A percentile compares a stretch with the other conserved stretches of the same genome.
Evolutionary conservation across 2,797 vertebrate species (phyloP).

Genomic region (Peromyscus nudipes): DNA sequence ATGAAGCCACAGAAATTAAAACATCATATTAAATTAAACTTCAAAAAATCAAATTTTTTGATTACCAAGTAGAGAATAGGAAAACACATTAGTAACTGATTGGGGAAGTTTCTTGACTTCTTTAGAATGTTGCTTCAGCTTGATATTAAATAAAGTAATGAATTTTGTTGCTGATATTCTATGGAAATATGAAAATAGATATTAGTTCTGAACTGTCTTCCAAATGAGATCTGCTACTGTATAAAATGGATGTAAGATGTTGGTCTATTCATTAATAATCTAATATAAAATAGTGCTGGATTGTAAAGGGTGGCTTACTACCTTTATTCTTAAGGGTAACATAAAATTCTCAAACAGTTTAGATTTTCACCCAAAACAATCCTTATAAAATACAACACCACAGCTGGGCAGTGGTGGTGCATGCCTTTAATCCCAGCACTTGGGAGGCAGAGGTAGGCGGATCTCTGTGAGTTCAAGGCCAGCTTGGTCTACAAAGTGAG

Average conservation of each 20-base stretch:
- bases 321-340: constrained; percentile 23
- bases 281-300: constrained; percentile 32
- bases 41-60: not conserved
- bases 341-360: constrained; percentile 58
- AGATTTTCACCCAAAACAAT: not conserved
- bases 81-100: constrained; percentile 18
- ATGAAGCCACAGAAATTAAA: constrained; percentile 55
- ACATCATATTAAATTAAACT: constrained; percentile 40
- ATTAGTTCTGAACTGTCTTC: constrained; percentile 50
- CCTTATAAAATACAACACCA: not conserved
- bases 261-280: not conserved
- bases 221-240: constrained; percentile 14
- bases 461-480: too few relatives aligned
- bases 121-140: constrained; percentile 3
- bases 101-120: constrained; percentile 27
- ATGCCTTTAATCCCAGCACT: too few relatives aligned
- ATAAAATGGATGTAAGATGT: not conserved
- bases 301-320: constrained; percentile 29
- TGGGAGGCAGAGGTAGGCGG: too few relatives aligned
- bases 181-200: not conserved
- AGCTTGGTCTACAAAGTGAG: too few relatives aligned
- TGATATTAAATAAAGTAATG: constrained; percentile 6
- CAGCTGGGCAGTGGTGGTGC: not conserved
- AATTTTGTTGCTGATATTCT: not conserved
- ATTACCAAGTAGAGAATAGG: not conserved